These are phyloP conservation scores for Byasa hedistus DNA, from an alignment of 2,888 invertebrate species.

Conservation along the genomic window DNA sequence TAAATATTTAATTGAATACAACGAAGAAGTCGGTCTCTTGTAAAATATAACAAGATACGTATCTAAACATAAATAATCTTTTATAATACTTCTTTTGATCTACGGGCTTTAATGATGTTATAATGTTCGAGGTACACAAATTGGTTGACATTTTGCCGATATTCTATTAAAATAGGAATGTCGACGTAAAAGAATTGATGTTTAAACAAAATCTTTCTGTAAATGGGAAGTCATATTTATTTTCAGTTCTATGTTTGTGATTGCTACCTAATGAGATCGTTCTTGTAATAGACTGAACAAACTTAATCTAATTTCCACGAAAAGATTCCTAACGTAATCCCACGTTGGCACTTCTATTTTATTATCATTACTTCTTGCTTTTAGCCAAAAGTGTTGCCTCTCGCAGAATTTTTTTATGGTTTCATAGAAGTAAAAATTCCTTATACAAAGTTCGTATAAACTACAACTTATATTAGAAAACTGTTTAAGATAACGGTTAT, in stretches of 20 bases:
- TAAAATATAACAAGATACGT: neutral
- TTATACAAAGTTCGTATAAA: neutral
- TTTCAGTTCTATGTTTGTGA: conserved; percentile 5
- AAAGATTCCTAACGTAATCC: conserved; percentile 22
- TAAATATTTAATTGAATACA: no score
- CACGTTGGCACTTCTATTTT: conserved; percentile 22
- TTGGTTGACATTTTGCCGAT: neutral
- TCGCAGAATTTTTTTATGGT: neutral
- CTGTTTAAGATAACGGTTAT: neutral
- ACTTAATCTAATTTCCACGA: conserved; percentile 21
- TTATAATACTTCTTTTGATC: neutral
- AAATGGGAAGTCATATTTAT: neutral
- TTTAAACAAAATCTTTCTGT: neutral
- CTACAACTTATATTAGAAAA: no score
- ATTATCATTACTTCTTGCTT: conserved; percentile 25
- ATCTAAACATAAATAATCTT: neutral
- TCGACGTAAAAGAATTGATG: neutral
- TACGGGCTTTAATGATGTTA: neutral
- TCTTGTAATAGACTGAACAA: conserved; percentile 10
- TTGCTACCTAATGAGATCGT: conserved; percentile 10
- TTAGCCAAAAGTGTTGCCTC: conserved; percentile 10
- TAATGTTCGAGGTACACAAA: neutral
- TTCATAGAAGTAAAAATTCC: neutral
- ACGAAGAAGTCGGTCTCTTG: no score
- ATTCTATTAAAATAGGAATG: neutral